These are phyloP conservation scores for Haemorhous mexicanus DNA, from an alignment of 2,113 vertebrate genomes.

Conservation along the genomic window DNA sequence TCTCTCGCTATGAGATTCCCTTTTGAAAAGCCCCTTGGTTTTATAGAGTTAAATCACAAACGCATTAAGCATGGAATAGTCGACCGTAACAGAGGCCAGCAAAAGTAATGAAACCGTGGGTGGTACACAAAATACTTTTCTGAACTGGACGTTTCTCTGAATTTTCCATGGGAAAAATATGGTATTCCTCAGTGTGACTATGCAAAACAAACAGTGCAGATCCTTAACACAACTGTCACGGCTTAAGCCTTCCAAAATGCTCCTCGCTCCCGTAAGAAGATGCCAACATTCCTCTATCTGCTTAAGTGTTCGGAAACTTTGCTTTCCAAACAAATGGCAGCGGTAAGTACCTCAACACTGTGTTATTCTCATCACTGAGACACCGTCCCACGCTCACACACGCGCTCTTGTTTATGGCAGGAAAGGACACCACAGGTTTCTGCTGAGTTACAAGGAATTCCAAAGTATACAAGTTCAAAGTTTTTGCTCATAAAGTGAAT, in stretches of 20 bases:
- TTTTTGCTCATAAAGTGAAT: neutral
- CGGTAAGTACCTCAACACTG: neutral
- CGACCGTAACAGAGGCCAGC: neutral
- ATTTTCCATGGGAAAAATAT: neutral
- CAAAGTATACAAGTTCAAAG: neutral
- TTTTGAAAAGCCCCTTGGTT: neutral
- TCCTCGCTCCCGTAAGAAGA: neutral
- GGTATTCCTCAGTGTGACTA: neutral
- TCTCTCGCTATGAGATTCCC: fast-evolving
- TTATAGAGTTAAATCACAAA: neutral
- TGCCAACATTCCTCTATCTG: neutral
- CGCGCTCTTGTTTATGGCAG: neutral
- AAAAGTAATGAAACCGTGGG: neutral
- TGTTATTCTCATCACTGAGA: neutral
- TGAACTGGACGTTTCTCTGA: neutral
- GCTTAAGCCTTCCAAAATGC: neutral
- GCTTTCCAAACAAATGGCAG: neutral
- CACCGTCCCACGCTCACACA: neutral
- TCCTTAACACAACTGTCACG: neutral
- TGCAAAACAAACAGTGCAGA: neutral
- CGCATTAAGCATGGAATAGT: neutral
- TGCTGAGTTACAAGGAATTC: neutral
- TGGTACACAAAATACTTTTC: neutral
- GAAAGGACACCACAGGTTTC: neutral
- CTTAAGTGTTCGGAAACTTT: neutral